A percentile compares a stretch with the other conserved stretches of the same genome.
These are phyloP conservation scores for Phylloscopus trochiloides DNA, from an alignment of 2,113 vertebrate species.

Conservation along the genomic window DNA sequence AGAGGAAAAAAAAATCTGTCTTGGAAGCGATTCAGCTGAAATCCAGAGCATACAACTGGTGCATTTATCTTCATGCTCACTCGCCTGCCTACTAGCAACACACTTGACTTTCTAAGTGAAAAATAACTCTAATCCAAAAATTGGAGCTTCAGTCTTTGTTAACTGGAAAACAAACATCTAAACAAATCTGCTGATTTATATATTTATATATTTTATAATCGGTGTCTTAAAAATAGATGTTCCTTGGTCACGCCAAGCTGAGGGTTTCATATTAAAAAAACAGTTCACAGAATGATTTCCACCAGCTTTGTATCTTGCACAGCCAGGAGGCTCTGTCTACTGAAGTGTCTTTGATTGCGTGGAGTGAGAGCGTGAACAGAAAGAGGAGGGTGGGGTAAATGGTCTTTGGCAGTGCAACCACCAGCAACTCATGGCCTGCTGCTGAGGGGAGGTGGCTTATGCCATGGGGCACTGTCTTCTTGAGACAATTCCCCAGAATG, in stretches of 20 bases:
- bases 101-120: not conserved
- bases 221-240: not conserved
- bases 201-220: not conserved
- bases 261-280: not conserved
- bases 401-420: not conserved
- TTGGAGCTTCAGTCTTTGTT: not conserved
- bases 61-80: not conserved
- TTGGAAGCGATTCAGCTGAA: not conserved
- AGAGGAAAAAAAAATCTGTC: not conserved
- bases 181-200: not conserved
- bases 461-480: not conserved
- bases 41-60: not conserved
- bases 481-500: not conserved
- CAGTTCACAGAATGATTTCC: not conserved
- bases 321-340: not conserved
- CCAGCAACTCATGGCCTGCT: not conserved
- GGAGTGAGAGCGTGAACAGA: not conserved
- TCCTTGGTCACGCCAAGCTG: not conserved
- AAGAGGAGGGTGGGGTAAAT: not conserved
- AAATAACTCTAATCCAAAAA: not conserved
- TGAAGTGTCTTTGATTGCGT: not conserved
- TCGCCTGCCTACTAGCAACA: not conserved
- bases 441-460: not conserved
- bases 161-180: not conserved
- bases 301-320: not conserved